These are phyloP conservation scores for Scaptodrosophila lebanonensis DNA, from an alignment of 1,140 invertebrate genomes.

Conservation along the genomic window DNA sequence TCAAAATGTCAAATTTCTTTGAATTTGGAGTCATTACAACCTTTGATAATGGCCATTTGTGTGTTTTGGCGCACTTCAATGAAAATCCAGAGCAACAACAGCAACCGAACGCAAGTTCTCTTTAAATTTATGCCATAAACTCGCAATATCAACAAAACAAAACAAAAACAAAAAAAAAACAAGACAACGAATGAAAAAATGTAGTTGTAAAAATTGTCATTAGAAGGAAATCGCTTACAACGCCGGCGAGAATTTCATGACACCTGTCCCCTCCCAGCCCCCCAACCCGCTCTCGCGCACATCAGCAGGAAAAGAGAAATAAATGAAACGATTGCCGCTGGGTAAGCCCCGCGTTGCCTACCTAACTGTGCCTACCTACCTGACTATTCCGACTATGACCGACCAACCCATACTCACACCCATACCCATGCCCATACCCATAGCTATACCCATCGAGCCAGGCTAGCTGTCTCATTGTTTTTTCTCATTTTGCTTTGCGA, in stretches of 20 bases:
- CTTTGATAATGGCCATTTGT: no score
- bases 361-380: no score
- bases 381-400: no score
- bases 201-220: conserved; percentile 62
- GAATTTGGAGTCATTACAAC: no score
- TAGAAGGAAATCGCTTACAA: conserved; percentile 63
- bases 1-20: no score
- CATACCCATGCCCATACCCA: not conserved
- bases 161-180: no score
- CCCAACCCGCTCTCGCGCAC: not conserved
- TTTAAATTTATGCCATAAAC: conserved; percentile 44
- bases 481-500: conserved; percentile 28
- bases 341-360: no score
- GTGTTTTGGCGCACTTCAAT: conserved; percentile 19
- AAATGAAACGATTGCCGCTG: no score
- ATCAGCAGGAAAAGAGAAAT: no score
- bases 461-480: conserved; percentile 20
- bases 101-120: conserved; percentile 27
- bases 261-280: not conserved
- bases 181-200: no score
- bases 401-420: not conserved
- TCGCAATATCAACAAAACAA: conserved; percentile 28
- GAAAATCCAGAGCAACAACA: conserved; percentile 18
- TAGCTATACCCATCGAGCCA: not conserved
- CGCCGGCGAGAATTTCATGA: not conserved